A percentile compares a stretch with the other conserved stretches of the same genome.
Conservation (phyloP, 2,113 vertebrate genomes). For the Semnornis frantzii region DNA sequence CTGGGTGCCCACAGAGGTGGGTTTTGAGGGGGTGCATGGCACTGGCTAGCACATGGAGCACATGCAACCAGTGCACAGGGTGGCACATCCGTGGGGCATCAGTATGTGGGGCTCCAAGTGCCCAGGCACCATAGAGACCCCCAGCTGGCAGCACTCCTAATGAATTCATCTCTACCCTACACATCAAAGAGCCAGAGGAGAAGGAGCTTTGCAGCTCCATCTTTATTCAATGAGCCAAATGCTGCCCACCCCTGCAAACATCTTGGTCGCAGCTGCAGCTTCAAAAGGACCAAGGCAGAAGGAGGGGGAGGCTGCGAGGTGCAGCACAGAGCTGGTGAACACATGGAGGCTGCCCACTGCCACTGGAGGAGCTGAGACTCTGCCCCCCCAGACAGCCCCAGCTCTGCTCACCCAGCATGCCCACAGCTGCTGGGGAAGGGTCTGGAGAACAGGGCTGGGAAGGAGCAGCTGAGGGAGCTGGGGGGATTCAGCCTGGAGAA, state of each 20-base stretch:
- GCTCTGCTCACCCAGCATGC: not conserved
- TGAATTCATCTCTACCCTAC: not conserved
- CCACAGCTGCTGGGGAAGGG: too few relatives aligned
- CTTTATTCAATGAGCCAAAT: not conserved
- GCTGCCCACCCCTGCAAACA: not conserved
- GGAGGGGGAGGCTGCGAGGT: not conserved
- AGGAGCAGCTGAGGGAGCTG: too few relatives aligned
- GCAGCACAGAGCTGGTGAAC: not conserved
- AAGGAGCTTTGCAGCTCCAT: slow-evolving; percentile 10
- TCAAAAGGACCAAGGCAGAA: not conserved
- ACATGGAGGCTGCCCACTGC: accelerated
- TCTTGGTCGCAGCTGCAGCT: slow-evolving; percentile 36
- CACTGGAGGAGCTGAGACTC: not conserved
- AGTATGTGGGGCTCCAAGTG: not conserved
- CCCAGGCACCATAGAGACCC: not conserved
- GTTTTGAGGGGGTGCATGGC: not conserved
- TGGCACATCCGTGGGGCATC: not conserved
- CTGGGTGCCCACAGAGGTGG: not conserved
- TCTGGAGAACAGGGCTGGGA: too few relatives aligned
- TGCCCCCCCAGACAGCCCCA: too few relatives aligned
- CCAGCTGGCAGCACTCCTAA: not conserved
- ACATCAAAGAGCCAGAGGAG: not conserved
- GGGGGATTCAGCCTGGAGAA: too few relatives aligned
- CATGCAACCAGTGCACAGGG: accelerated
- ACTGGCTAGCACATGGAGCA: not conserved